These are phyloP conservation scores for Drosophila virilis DNA, from an alignment of 1,140 invertebrate species.

Conservation along the genomic window DNA sequence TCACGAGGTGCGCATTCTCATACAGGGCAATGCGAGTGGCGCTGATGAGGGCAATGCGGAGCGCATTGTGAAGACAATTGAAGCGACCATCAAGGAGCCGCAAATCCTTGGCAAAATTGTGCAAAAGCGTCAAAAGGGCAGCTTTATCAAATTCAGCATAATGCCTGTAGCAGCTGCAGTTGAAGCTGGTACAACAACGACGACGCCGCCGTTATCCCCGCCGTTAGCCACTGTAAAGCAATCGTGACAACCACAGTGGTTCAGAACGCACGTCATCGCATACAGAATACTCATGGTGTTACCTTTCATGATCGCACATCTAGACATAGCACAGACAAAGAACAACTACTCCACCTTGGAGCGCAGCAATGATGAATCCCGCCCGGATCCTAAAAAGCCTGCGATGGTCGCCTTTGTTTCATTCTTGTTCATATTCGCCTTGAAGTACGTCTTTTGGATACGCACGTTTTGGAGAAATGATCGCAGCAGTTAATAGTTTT, in stretches of 20 bases:
- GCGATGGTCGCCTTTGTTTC: constrained; percentile 2
- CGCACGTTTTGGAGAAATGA: constrained; percentile 1
- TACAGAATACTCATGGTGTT: not conserved
- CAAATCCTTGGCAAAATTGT: constrained; percentile 85
- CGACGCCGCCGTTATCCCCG: not conserved
- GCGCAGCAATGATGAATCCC: not conserved
- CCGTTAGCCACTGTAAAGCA: not conserved
- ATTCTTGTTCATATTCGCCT: constrained; percentile 37
- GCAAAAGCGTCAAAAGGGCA: constrained; percentile 86
- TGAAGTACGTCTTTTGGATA: constrained; percentile 57
- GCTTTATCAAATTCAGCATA: constrained; percentile 86
- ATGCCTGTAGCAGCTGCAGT: constrained; percentile 78
- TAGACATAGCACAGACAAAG: not conserved
- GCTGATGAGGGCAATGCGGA: constrained; percentile 84
- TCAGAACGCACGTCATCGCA: constrained; percentile 20
- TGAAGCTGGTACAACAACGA: not conserved
- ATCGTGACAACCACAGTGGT: constrained; percentile 63
- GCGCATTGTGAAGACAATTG: constrained; percentile 84
- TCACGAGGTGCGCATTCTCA: constrained; percentile 86
- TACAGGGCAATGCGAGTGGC: constrained; percentile 84
- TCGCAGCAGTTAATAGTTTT: not conserved
- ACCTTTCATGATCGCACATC: not conserved
- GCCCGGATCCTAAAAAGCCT: not conserved
- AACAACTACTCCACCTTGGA: constrained; percentile 22
- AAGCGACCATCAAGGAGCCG: constrained; percentile 85